These are phyloP conservation scores for Aplidium turbinatum DNA, from an alignment of 23 tunicate genomes.

Conservation along the genomic window DNA sequence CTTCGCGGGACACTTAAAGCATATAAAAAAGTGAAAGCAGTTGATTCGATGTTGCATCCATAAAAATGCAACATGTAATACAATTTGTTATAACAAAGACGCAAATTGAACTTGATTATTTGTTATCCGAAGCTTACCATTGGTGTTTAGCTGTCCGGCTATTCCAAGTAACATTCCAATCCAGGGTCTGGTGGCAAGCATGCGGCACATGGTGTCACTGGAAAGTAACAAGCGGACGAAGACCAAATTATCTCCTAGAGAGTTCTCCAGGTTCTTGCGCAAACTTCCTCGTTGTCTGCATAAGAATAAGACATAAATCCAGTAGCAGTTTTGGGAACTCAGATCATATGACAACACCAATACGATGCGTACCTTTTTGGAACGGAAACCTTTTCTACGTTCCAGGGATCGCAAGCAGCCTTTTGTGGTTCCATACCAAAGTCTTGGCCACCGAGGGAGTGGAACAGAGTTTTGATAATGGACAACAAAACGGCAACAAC, in stretches of 20 bases:
- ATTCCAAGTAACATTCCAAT: conserved; percentile 55
- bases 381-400: conserved; percentile 5
- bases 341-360: not conserved
- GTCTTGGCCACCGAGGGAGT: conserved; percentile 42
- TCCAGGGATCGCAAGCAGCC: conserved; percentile 22
- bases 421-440: not conserved
- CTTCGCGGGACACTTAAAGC: no score
- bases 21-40: not conserved
- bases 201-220: conserved; percentile 55
- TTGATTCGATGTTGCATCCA: not conserved
- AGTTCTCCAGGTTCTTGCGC: conserved; percentile 49
- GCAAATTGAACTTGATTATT: not conserved
- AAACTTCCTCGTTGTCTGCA: not conserved
- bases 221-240: conserved; percentile 75
- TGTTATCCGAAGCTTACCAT: conserved; percentile 44
- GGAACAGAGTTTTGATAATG: conserved; percentile 23
- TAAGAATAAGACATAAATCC: not conserved
- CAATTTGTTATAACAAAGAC: not conserved
- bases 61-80: not conserved
- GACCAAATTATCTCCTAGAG: conserved; percentile 77
- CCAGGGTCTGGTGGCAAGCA: conserved; percentile 67
- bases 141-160: conserved; percentile 52
- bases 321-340: not conserved
- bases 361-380: conserved; percentile 10
- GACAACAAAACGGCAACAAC: conserved; percentile 32